Evolutionary conservation across 2,797 vertebrate genomes (phyloP), one percentile per base, ranked within the genome.

Genomic region (Artibeus lituratus): DNA sequence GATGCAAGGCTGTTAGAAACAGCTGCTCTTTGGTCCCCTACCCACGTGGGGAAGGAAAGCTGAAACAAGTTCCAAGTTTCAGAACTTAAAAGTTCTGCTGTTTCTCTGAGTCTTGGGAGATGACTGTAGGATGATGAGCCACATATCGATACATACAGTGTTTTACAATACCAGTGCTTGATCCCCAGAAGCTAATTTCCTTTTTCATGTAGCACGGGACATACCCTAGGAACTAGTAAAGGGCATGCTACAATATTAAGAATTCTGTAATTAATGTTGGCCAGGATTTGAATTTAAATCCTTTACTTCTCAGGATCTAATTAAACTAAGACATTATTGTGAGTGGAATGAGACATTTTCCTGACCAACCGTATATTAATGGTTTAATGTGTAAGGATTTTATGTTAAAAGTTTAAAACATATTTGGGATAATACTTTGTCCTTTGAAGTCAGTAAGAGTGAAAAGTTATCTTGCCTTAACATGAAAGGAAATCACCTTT

Each of bases 271-370:
- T 98, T 98, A 98, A 98, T 96, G 97, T 97, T 98, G 98, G 97
- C 94, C 98, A 98, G 98, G 97, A 96, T 98, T 98, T 98, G 98
- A 97, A 98, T 98, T 96, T 98, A 98, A 98, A 98, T 98, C 98
- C 98, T 98, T 97, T 98, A 98, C 95, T 98, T 98, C 98, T 98
- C 98, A 98, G 98, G 96, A 97, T 97, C 98, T 98, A 98, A 98
- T 98, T 98, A 98, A 98, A 98, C 98, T 97, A 96, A 98, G 96
- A 98, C 97, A 98, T 98, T 98, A 98, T 98, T 98, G 97, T 97
- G 96, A 97, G 95, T 94, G 92, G 97, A 98, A 98, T 98, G 96
- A 98, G 97, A 96, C 96, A 97, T 98, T 98, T 97, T 96, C 97
- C 96, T 69, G 97, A 95, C 95, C 87, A 96, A 96, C 94, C 90